Evolutionary conservation across 2,888 invertebrate species (phyloP).

Genomic region (Meiosimyza decipiens): DNA sequence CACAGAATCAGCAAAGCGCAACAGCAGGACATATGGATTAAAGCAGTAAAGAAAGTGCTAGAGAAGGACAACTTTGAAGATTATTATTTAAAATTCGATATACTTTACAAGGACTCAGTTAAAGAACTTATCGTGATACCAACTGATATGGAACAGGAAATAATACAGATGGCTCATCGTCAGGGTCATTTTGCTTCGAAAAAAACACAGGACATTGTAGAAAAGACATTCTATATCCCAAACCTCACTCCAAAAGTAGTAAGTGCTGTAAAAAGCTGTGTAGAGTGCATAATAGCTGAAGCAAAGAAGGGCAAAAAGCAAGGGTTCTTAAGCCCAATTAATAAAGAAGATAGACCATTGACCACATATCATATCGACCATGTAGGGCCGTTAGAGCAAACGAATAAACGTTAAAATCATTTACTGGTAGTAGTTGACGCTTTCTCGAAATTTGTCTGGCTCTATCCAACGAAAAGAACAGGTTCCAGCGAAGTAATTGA

Average conservation of each 20-base stretch:
- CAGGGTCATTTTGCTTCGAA: background rate
- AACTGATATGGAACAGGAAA: background rate
- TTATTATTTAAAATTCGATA: background rate
- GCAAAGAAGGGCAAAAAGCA: conserved; percentile 33
- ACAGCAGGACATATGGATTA: conserved; percentile 20
- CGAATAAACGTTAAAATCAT: conserved; percentile 55
- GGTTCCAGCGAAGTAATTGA: conserved; percentile 37
- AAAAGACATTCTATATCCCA: background rate
- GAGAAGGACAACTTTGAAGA: conserved; percentile 25
- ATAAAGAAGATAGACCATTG: conserved; percentile 46
- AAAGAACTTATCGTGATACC: conserved; percentile 9
- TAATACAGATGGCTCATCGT: conserved; percentile 4
- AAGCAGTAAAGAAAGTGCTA: conserved; percentile 24
- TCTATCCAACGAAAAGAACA: too few species aligned
- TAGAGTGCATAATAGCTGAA: conserved; percentile 31
- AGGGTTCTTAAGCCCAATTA: conserved; percentile 26
- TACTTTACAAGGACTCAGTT: too few species aligned
- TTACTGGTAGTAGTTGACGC: conserved; percentile 51
- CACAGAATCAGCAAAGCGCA: conserved; percentile 30
- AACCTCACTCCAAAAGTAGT: background rate
- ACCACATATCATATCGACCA: conserved; percentile 59
- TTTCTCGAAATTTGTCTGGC: too few species aligned
- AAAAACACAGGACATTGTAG: background rate
- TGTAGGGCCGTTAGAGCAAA: conserved; percentile 54
- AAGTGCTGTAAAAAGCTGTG: too few species aligned